Base-by-base conservation (phyloP, 2,888 invertebrate genomes). In the Philaethria dido region DNA sequence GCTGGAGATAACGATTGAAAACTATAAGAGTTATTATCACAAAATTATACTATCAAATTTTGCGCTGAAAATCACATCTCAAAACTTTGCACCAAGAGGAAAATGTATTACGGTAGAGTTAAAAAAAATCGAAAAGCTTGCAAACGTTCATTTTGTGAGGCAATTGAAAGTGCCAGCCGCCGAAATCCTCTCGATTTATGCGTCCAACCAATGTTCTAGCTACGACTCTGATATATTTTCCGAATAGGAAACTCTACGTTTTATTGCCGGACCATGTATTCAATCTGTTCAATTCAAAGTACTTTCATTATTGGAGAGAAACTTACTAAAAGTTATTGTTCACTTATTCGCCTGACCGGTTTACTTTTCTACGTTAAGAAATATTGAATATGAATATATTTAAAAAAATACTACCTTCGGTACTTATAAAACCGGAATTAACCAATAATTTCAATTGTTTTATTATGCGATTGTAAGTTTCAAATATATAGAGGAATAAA, bases 81-180 rank as follows among this genome's bases (percentile, higher is more conserved):
- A 22, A 57, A 57, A 55, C 8, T 39, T 36, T 39, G 9, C 16
- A 20, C 5, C 33, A 5, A 22, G 16, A 22, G 16, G 36, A 50
- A 62, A 62, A 62, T 14, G 50, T 20, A 39, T 45, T 36, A 33
- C 29, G 39, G 16, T 11, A 16, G 9, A 62, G 62, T 36, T 48
- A 36, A 48, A 62, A 36, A 61, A 39, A 22, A 42, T 57, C 47
- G n/a, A 39, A 47, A 36, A 55, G 47, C 36, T 18, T 13, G 36
- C 45, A 22, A 57, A 57, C 39, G 29, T 57, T 22, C 57, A 57
- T 57, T 57, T 47, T 47, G 45, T 48, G 47, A 13, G 29, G 39
- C 48, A 64, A 50, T 64, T 59, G 48, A 64, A 59, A 64, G 48
- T 50, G 55, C 42, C 39, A 57, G 36, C 48, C 48, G 48, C 25